phyloP scores from a whole-genome alignment of 2,797 vertebrate species.

The Molossus molossus region DNA sequence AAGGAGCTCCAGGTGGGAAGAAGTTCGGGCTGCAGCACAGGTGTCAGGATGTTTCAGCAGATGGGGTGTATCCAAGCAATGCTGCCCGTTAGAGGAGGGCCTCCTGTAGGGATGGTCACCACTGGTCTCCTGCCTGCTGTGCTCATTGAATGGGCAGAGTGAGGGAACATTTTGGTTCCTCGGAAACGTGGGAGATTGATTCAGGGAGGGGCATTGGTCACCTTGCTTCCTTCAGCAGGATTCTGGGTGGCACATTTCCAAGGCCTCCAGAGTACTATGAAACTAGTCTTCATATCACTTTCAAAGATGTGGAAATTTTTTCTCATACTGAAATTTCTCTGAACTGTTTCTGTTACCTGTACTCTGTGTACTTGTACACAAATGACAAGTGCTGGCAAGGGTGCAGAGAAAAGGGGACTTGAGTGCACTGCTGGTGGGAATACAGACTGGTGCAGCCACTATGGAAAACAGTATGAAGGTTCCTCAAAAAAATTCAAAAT shows the following conservation, averaged over 20 bases:
- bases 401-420: no score
- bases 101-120: accelerated
- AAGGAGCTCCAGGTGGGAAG: neutral
- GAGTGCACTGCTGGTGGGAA: no score
- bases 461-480: no score
- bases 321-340: neutral
- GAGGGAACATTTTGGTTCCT: neutral
- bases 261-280: neutral
- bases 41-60: no score
- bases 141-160: neutral
- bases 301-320: neutral
- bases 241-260: neutral
- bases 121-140: neutral
- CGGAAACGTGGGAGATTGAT: neutral
- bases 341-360: neutral
- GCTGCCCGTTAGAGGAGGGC: neutral
- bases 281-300: neutral
- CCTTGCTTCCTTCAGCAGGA: neutral
- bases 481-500: no score
- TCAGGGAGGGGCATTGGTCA: neutral
- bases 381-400: no score
- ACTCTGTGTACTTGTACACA: no score
- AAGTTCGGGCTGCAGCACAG: neutral
- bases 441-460: no score
- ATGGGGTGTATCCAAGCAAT: accelerated